phyloP scores from a whole-genome alignment of 2,113 vertebrate species.

The Psilopogon haemacephalus region DNA sequence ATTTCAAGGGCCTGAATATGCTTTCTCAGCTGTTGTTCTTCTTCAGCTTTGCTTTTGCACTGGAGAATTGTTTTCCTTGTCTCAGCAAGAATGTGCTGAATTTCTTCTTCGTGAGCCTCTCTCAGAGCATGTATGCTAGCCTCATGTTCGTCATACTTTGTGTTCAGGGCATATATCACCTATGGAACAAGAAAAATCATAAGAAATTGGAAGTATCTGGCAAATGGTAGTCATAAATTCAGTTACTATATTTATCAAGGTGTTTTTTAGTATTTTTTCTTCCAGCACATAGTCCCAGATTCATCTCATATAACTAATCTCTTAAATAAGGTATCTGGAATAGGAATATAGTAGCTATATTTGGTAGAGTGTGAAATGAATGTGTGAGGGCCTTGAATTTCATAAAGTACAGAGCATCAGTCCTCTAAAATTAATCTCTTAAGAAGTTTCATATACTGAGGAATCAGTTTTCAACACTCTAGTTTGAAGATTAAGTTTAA shows the following conservation, averaged over 20 bases:
- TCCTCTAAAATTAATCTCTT: neutral
- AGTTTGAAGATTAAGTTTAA: neutral
- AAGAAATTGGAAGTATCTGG: neutral
- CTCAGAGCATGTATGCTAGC: slow-evolving; percentile 81
- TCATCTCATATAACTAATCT: neutral
- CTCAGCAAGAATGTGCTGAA: slow-evolving; percentile 83
- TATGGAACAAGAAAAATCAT: slow-evolving; percentile 52
- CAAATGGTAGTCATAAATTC: neutral
- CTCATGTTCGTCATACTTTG: slow-evolving; percentile 92
- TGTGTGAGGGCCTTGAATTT: neutral
- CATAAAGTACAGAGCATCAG: neutral
- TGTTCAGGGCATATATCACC: slow-evolving; percentile 95
- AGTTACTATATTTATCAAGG: neutral
- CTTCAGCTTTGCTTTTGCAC: slow-evolving; percentile 70
- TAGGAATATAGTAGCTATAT: neutral
- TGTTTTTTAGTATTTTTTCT: neutral
- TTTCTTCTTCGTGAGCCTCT: slow-evolving; percentile 84
- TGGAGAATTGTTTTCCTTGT: slow-evolving; percentile 74
- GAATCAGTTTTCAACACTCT: neutral
- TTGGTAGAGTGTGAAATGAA: neutral
- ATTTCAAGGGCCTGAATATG: slow-evolving; percentile 86
- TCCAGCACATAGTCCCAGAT: neutral
- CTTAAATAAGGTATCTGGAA: neutral
- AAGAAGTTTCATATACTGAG: slow-evolving; percentile 16
- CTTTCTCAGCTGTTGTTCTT: slow-evolving; percentile 78